Percentiles rank a stretch among this genome's conserved stretches.
Evolutionary conservation across 1,140 invertebrate genomes (phyloP).

Genomic region (Heliconius melpomene): DNA sequence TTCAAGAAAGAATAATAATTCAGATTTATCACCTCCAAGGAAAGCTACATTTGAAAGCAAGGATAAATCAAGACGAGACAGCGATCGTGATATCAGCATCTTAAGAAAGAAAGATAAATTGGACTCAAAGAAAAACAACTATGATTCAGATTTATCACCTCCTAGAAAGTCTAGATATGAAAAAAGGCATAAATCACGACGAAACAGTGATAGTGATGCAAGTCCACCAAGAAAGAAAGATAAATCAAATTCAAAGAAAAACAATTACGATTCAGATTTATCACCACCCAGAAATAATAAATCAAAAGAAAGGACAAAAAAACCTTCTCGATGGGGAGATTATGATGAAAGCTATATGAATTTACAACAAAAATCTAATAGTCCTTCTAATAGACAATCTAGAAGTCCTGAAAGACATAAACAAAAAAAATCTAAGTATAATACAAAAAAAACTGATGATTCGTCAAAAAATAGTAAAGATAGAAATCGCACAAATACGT

Average conservation of each 20-base stretch:
- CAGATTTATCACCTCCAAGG: slow-evolving; percentile 62
- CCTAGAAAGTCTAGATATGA: slow-evolving; percentile 45
- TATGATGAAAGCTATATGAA: slow-evolving; percentile 16
- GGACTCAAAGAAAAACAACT: slow-evolving; percentile 3
- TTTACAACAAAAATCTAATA: neutral
- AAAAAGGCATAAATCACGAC: neutral
- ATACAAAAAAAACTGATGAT: neutral
- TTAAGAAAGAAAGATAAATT: slow-evolving; percentile 6
- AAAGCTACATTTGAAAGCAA: slow-evolving; percentile 37
- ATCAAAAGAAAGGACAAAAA: slow-evolving; percentile 19
- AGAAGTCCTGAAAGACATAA: neutral
- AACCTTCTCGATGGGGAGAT: slow-evolving; percentile 30
- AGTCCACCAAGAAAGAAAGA: slow-evolving; percentile 11
- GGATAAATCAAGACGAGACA: neutral
- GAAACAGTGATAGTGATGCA: neutral
- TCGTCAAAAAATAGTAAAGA: slow-evolving; percentile 14
- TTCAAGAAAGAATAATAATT: slow-evolving; percentile 35
- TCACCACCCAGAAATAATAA: slow-evolving; percentile 54
- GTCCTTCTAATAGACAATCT: neutral
- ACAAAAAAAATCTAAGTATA: neutral
- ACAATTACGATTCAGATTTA: slow-evolving; percentile 49
- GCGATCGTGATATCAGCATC: neutral
- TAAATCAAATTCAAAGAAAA: slow-evolving; percentile 19
- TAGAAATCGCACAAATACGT: slow-evolving; percentile 15
- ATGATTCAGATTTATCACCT: slow-evolving; percentile 58